Evolutionary conservation across 2,113 vertebrate genomes (phyloP).

Genomic region (Halichoeres trimaculatus): DNA sequence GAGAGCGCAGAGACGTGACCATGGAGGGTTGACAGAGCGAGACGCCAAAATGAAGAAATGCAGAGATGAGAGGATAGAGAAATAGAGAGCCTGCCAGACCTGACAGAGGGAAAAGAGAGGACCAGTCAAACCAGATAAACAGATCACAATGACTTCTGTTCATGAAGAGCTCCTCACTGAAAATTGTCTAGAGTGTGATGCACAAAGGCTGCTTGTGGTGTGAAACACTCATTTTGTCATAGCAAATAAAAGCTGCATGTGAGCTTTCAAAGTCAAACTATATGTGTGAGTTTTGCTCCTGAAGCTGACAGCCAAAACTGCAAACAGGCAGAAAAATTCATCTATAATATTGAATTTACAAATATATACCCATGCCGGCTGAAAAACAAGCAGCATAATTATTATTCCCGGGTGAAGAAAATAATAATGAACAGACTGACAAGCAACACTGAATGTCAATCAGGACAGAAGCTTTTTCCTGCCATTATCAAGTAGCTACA

Average conservation of each 20-base stretch:
- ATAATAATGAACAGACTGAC: conserved; percentile 28
- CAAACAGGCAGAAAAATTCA: conserved; percentile 6
- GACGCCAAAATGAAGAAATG: conserved; percentile 69
- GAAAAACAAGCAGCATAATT: conserved; percentile 24
- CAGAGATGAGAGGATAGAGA: conserved; percentile 70
- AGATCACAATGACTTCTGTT: conserved; percentile 9
- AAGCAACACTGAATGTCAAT: conserved; percentile 25
- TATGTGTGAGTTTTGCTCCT: not conserved
- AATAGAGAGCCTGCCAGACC: conserved; percentile 51
- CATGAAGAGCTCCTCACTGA: not conserved
- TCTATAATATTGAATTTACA: not conserved
- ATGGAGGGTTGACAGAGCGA: conserved; percentile 63
- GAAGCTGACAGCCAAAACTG: conserved; percentile 1
- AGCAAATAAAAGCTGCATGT: not conserved
- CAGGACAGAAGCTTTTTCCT: conserved; percentile 33
- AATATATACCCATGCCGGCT: conserved; percentile 24
- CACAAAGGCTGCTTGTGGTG: not conserved
- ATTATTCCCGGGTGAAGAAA: conserved; percentile 31
- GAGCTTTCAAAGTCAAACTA: not conserved
- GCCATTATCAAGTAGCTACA: conserved; percentile 41
- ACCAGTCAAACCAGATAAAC: conserved; percentile 46
- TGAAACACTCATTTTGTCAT: not conserved
- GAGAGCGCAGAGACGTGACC: conserved; percentile 67
- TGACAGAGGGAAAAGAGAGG: conserved; percentile 35
- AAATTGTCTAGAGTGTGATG: conserved; percentile 11